Conservation (phyloP, 1,140 invertebrate species). For the Steinernema feltiae region DNA sequence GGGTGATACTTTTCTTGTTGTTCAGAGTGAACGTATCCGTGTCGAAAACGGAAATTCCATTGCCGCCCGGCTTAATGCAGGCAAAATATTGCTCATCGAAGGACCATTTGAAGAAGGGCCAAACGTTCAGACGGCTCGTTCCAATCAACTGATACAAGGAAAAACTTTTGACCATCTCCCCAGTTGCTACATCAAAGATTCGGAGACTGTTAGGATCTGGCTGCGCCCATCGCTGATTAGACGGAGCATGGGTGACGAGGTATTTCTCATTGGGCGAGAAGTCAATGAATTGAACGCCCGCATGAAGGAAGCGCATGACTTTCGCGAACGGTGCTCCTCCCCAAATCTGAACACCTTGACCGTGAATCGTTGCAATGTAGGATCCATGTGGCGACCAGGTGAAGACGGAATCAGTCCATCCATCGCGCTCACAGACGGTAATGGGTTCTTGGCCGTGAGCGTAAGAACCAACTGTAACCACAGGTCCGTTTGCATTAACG, state of each 20-base stretch:
- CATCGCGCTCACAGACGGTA: conserved; percentile 44
- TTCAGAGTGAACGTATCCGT: conserved; percentile 45
- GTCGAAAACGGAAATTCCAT: conserved; percentile 83
- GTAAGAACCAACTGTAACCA: conserved; percentile 40
- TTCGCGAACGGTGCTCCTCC: conserved; percentile 85
- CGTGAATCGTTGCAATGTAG: conserved; percentile 89
- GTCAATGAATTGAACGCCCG: conserved; percentile 85
- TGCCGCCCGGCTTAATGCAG: conserved; percentile 66
- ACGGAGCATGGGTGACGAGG: conserved; percentile 50
- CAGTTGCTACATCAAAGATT: conserved; percentile 57
- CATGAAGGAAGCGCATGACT: conserved; percentile 82
- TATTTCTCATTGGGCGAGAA: conserved; percentile 93
- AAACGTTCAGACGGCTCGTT: conserved; percentile 35
- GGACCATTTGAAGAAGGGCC: conserved; percentile 69
- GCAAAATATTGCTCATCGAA: conserved; percentile 94
- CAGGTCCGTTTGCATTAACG: conserved; percentile 63
- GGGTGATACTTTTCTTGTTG: conserved; percentile 37
- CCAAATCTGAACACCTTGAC: conserved; percentile 89
- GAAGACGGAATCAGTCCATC: conserved; percentile 88
- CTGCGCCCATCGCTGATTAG: conserved; percentile 27
- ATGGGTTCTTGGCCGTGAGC: conserved; percentile 39
- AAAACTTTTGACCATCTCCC: conserved; percentile 52
- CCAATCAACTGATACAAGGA: conserved; percentile 36
- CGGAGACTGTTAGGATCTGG: conserved; percentile 44
- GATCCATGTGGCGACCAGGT: conserved; percentile 95